Evolutionary conservation across 2,888 invertebrate genomes (phyloP).

Genomic region (Scelioninae gen. 2): DNA sequence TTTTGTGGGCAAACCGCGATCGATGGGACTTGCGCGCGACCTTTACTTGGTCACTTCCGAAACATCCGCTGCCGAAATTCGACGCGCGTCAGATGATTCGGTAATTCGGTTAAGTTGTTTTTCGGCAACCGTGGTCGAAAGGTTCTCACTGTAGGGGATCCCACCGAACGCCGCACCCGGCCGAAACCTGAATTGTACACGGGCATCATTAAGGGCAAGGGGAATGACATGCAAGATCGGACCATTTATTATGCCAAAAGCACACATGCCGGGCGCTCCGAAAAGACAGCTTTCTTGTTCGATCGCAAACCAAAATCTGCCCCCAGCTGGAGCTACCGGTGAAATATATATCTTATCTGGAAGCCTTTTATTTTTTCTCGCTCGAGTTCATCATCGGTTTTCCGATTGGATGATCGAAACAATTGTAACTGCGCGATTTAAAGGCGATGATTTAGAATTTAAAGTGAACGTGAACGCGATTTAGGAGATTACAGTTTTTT

Average conservation of each 20-base stretch:
- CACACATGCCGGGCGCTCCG: conserved; percentile 39
- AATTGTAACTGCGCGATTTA: background rate
- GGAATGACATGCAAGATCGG: conserved; percentile 53
- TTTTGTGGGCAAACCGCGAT: conserved; percentile 24
- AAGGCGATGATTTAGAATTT: no score
- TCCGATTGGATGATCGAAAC: conserved; percentile 4
- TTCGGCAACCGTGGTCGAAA: conserved; percentile 22
- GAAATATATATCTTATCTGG: conserved; percentile 30
- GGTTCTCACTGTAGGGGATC: conserved; percentile 31
- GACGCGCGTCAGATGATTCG: conserved; percentile 31
- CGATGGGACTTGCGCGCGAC: conserved; percentile 48
- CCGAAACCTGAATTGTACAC: conserved; percentile 40
- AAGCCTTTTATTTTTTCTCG: conserved; percentile 31
- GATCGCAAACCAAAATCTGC: conserved; percentile 12
- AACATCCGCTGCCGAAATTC: conserved; percentile 43
- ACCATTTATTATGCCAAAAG: conserved; percentile 55
- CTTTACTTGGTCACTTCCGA: conserved; percentile 40
- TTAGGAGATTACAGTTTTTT: no score
- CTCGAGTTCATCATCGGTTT: conserved; percentile 14
- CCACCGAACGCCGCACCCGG: conserved; percentile 32
- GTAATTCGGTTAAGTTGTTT: conserved; percentile 47
- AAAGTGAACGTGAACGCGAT: no score
- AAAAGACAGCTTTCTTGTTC: conserved; percentile 20
- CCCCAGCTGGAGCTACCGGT: conserved; percentile 31
- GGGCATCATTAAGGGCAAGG: conserved; percentile 49